These are phyloP conservation scores for Corynorhinus townsendii DNA, from an alignment of 2,113 vertebrate genomes.

Conservation along the genomic window DNA sequence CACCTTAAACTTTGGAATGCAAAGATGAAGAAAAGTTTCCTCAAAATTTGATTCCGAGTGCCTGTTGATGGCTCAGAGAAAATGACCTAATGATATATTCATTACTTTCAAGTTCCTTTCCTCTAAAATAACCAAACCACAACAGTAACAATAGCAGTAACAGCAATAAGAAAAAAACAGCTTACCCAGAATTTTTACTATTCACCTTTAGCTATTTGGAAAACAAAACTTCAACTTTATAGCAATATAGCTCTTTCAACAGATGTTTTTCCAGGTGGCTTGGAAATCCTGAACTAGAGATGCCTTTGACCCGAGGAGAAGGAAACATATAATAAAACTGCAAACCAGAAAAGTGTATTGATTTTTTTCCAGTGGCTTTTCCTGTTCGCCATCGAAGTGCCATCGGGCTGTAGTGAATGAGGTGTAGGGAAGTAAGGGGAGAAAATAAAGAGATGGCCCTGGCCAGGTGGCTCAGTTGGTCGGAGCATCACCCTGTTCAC, in stretches of 20 bases:
- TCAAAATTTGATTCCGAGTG: not conserved
- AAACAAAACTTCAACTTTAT: not conserved
- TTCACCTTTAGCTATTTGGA: not conserved
- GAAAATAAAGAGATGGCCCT: too few species aligned
- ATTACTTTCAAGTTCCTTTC: not conserved
- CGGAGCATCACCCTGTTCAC: too few species aligned
- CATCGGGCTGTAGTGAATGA: not conserved
- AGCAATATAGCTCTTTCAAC: not conserved
- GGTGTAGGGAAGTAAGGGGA: too few species aligned
- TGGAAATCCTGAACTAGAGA: not conserved
- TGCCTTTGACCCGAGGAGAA: not conserved
- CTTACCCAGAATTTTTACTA: not conserved
- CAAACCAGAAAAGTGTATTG: not conserved
- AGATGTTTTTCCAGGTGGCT: not conserved
- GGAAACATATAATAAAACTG: too few species aligned
- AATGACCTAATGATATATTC: not conserved
- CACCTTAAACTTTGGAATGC: not conserved
- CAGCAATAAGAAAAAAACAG: not conserved
- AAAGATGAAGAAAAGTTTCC: not conserved
- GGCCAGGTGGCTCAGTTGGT: too few species aligned
- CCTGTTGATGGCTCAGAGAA: not conserved
- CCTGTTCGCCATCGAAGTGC: not conserved
- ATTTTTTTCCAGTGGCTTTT: not conserved
- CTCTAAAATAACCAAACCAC: not conserved
- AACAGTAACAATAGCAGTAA: not conserved